phyloP scores from a whole-genome alignment of 2,888 invertebrate species.

The Doris montereyensis region DNA sequence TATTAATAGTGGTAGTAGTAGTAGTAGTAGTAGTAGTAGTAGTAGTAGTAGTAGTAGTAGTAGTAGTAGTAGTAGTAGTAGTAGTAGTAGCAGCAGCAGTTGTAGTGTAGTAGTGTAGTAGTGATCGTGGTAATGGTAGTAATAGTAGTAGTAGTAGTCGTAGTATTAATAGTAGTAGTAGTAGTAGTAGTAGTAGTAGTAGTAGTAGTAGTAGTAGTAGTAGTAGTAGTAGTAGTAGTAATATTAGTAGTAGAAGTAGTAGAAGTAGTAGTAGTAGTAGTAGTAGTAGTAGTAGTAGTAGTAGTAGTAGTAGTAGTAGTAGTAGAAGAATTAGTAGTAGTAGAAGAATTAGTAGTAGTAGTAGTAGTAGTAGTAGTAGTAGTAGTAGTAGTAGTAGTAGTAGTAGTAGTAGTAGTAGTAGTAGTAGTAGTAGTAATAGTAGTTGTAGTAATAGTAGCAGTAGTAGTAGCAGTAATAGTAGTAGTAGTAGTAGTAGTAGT shows the following conservation, averaged over 20 bases:
- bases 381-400: not conserved
- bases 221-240: too few relatives aligned
- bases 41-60: not conserved
- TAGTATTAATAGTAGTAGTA: not conserved
- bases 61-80: not conserved
- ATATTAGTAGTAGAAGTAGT: too few relatives aligned
- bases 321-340: not conserved
- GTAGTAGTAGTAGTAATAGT: not conserved
- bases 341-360: not conserved
- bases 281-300: not conserved
- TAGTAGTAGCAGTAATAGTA: not conserved
- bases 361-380: not conserved
- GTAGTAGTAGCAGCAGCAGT: not conserved
- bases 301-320: too few relatives aligned
- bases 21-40: not conserved
- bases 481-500: not conserved
- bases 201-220: not conserved
- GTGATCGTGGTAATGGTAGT: not conserved
- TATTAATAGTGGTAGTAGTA: not conserved
- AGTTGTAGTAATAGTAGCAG: not conserved
- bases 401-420: not conserved
- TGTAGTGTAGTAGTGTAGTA: too few relatives aligned
- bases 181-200: not conserved
- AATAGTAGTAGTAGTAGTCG: not conserved
- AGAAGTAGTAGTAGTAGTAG: not conserved